phyloP scores from a whole-genome alignment of 1,140 invertebrate species.

The Lepidurus packardi region DNA sequence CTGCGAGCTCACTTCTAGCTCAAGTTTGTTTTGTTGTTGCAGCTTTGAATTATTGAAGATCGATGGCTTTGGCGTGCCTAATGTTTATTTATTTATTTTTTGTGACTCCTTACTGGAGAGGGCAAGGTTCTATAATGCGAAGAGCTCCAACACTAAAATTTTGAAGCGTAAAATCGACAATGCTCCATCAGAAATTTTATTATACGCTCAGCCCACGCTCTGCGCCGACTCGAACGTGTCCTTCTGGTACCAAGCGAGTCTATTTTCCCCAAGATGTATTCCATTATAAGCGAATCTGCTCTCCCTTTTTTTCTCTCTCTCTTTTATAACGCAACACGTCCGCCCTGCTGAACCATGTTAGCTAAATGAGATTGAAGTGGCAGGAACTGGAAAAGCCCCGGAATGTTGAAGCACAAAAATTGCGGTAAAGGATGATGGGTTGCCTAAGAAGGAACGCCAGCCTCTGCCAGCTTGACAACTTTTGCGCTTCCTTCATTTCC shows the following conservation, averaged over 20 bases:
- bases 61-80: background rate
- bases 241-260: background rate
- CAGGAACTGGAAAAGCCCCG: background rate
- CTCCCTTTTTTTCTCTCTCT: background rate
- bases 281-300: background rate
- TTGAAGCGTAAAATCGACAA: constrained; percentile 19
- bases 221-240: background rate
- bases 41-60: constrained; percentile 4
- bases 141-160: background rate
- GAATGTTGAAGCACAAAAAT: background rate
- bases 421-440: background rate
- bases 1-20: no score
- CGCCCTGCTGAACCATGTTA: constrained; percentile 14
- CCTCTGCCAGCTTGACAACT: background rate
- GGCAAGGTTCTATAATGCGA: background rate
- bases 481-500: background rate
- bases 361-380: constrained; percentile 10
- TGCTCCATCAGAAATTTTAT: background rate
- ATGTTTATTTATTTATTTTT: background rate
- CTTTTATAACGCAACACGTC: constrained; percentile 7
- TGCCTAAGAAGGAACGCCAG: background rate
- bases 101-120: background rate
- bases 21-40: no score
- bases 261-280: background rate
- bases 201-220: background rate